Evolutionary conservation across 2,113 vertebrate species (phyloP), one percentile per base, ranked within the genome.

Genomic region (Tragulus kanchil): DNA sequence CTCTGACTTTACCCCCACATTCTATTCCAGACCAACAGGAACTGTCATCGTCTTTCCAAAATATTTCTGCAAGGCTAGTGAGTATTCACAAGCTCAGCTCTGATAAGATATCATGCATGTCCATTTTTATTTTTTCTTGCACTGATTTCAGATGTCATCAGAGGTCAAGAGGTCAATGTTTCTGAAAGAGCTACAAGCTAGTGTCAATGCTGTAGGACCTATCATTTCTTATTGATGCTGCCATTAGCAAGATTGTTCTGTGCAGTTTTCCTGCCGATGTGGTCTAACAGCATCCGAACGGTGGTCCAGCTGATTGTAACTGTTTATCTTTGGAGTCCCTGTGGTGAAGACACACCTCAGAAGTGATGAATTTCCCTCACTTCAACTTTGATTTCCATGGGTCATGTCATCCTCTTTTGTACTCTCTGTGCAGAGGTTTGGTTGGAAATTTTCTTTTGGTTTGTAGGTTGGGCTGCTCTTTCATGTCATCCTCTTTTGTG

Each of bases 31-130:
- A 78, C 48, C n/a, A 73, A 59, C 21, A 78, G 59, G 64, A 90
- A 78, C 2, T 25, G 87, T 84, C 23, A 15, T 8, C 0, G 0
- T 45, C 31, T n/a, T 59, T 81, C 42, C 77, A 91, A 71, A 92
- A 85, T 85, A 92, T 89, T 96, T 96, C 61, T 54, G 8, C 8
- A 90, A 45, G 77, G 75, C 62, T 86, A 75, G 28, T 45, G 64
- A 50, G 36, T 11, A 65, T 9, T 19, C 59, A 48, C 6, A 65
- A 58, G 54, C 9, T 36, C 26, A 64, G 16, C n/a, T 85, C 61
- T 61, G 48, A 93, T 69, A 78, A 78, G 54, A 69, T 3, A 28
- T 0, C 8, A 3, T 3, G 2, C 4, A 4, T 28, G 21, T 19
- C 26, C 1, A 7, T 81, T 79, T 67, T 50, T 4, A 45, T 81